Evolutionary conservation across 2,888 invertebrate species (phyloP).

Genomic region (Malthinus flaveolus): DNA sequence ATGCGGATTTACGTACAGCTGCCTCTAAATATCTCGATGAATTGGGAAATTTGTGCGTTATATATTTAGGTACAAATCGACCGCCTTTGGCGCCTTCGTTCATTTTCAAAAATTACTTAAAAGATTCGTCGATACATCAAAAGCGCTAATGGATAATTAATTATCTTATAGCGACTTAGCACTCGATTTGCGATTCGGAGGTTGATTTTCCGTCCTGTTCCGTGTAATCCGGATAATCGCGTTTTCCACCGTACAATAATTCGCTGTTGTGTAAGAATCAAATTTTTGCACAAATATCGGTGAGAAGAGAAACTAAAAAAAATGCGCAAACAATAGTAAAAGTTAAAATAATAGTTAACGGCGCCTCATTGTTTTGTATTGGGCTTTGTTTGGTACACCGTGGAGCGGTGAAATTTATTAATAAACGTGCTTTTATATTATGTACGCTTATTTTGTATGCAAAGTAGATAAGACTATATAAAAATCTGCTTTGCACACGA

Average conservation of each 20-base stretch:
- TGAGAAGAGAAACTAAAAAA: constrained; percentile 12
- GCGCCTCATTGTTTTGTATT: constrained; percentile 11
- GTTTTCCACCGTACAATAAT: too few relatives aligned
- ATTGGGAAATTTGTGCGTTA: not conserved
- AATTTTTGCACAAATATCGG: constrained; percentile 2
- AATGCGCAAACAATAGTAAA: constrained; percentile 8
- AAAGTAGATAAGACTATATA: constrained; percentile 5
- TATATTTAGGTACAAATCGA: too few relatives aligned
- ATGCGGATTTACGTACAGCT: constrained; percentile 11
- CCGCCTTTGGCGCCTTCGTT: too few relatives aligned
- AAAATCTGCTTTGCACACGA: constrained; percentile 1
- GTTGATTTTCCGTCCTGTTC: too few relatives aligned
- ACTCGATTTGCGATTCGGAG: too few relatives aligned
- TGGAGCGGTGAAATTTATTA: constrained; percentile 12
- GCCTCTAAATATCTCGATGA: constrained; percentile 16
- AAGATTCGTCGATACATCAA: too few relatives aligned
- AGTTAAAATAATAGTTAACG: constrained; percentile 11
- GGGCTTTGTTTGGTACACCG: not conserved
- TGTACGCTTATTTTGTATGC: constrained; percentile 9
- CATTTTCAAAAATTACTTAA: too few relatives aligned
- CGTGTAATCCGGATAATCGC: too few relatives aligned
- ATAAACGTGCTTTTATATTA: constrained; percentile 13
- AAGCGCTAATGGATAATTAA: too few relatives aligned
- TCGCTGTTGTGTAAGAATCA: not conserved
- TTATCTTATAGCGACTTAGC: too few relatives aligned